Base-by-base conservation (phyloP, 2,888 invertebrate species). In the Euplagia quadripunctaria region DNA sequence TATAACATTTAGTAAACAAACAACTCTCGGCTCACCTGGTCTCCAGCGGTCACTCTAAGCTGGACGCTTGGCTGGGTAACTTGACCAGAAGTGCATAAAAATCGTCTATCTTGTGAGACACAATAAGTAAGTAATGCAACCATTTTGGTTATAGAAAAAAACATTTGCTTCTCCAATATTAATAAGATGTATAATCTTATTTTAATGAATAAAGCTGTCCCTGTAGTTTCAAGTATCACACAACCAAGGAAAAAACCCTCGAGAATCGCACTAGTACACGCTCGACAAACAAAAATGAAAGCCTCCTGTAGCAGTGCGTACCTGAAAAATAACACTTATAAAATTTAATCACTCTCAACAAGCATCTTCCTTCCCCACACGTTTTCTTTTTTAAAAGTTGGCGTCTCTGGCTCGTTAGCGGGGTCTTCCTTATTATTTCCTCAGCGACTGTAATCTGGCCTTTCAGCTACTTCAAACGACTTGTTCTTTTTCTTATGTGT, bases 401-500 rank as follows among this genome's bases (percentile, higher is more conserved):
- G 89, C 90, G 85, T 89, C 91, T 88, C 88, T 86, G 85, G 84
- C 94, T 95, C 93, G 94, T 95, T 94, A 94, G 93, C 91, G 90
- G 88, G 89, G 88, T 87, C 90, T 92, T 92, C 92, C 93, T 94
- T 95, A 94, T 94, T 94, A 94, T 94, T 94, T 94, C 91, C 91
- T 90, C 87, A 90, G 84, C 90, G 93, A 91, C 93, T 93, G 94
- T 94, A 94, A 95, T 94, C 94, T 94, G 94, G 92, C 93, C 93
- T 94, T 92, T 94, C 94, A 94, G 94, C 94, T 94, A 94, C 95
- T 95, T 94, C 93, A 94, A 94, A 94, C 93, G 94, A 94, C 95
- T 96, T 94, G 95, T 93, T 94, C 95, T 96, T 95, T 95, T 95
- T 95, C 95, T 95, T 94, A 94, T 93, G 92, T 95, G 95, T 96